A percentile compares a stretch with the other conserved stretches of the same genome.
Conservation (phyloP, 2,113 vertebrate species). For the Semnopithecus entellus region DNA sequence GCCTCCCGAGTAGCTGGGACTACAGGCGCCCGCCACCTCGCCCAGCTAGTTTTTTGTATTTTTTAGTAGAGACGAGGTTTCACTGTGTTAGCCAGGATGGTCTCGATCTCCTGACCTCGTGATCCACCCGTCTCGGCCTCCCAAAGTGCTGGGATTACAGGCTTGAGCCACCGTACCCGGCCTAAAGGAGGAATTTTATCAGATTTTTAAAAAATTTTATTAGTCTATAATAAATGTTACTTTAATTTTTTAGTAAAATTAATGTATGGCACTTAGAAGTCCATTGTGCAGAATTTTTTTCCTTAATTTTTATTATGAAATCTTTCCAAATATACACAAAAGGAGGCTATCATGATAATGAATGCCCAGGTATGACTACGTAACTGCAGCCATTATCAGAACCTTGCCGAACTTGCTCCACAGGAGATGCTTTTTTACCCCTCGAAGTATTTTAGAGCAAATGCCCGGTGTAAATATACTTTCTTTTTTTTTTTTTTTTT, state of each 20-base stretch:
- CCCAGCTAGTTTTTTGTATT: no score
- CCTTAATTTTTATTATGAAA: not conserved
- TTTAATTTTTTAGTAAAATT: not conserved
- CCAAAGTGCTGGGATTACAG: no score
- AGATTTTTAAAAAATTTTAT: not conserved
- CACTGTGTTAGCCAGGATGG: no score
- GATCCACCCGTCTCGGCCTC: no score
- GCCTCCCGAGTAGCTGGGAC: no score
- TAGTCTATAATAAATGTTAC: not conserved
- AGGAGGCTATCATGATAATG: not conserved
- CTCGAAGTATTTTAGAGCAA: not conserved
- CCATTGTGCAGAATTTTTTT: not conserved
- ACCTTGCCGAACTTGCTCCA: not conserved
- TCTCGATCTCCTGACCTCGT: no score
- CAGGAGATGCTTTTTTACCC: not conserved
- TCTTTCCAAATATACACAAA: not conserved
- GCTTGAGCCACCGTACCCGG: no score
- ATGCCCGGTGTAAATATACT: not conserved
- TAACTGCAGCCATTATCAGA: not conserved
- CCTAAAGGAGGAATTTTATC: slow-evolving; percentile 9
- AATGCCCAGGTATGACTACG: not conserved
- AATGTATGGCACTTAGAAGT: not conserved
- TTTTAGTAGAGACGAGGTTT: no score
- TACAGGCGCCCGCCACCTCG: no score
- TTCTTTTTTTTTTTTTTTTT: not conserved